Percentiles rank a stretch among this genome's conserved stretches.
Conservation (phyloP, 2,797 vertebrate genomes). For the Lindbergichthys nudifrons region DNA sequence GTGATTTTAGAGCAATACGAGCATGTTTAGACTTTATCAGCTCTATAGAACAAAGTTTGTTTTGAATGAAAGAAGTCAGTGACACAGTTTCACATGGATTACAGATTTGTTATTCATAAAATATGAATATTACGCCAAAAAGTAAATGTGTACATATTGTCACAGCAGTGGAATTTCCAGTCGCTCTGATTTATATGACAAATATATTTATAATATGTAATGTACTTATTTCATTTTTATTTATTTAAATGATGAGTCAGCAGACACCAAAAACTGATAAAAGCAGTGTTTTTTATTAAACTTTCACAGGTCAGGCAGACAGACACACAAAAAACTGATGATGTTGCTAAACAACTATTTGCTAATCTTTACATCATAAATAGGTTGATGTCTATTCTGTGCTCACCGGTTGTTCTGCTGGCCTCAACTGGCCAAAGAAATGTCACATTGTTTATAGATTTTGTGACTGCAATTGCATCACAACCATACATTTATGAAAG, state of each 20-base stretch:
- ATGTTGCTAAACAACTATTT: not conserved
- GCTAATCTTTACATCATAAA: not conserved
- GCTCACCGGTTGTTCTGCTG: not conserved
- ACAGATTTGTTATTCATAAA: slow-evolving; percentile 16
- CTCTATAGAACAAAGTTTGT: slow-evolving; percentile 6
- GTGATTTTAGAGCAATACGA: slow-evolving; percentile 35
- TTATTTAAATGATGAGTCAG: not conserved
- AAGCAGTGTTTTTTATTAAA: not conserved
- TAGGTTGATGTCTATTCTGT: not conserved
- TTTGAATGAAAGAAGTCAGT: slow-evolving; percentile 12
- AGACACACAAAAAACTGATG: not conserved
- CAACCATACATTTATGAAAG: no score
- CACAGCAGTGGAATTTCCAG: not conserved
- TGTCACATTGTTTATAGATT: no score
- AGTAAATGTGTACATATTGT: not conserved
- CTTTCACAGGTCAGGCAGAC: not conserved
- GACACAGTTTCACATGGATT: slow-evolving; percentile 7
- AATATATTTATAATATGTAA: not conserved
- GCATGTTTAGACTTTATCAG: slow-evolving; percentile 21
- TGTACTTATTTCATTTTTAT: not conserved
- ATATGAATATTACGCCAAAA: not conserved
- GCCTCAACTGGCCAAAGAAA: not conserved
- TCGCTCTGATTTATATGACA: not conserved
- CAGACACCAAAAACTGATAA: not conserved
- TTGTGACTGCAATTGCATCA: no score